Evolutionary conservation across 2,888 invertebrate species (phyloP), one percentile per base, ranked within the genome.

Genomic region (Orthonychiurus folsomi): DNA sequence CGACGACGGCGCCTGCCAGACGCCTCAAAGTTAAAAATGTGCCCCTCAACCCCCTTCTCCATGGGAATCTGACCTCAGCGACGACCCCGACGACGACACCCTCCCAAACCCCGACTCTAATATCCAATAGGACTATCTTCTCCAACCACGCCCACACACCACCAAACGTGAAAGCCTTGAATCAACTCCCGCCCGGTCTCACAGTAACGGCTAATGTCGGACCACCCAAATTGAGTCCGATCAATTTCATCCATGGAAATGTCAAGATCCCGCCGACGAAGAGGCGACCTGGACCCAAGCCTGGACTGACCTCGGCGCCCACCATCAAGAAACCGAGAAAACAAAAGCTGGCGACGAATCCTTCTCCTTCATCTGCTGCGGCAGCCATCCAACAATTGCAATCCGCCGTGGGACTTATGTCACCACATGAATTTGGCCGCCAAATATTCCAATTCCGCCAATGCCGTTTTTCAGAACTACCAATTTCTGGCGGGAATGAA

Each of bases 1-100:
- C n/a, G n/a, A n/a, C n/a, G n/a, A 15, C 58, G 2, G 15, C 28
- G 3, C 50, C 57, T 12, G 3, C 15, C 1, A 63, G 63, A 47
- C 60, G 65, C n/a, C 37, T 69, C 12, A 71, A 71, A 60, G 69
- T 69, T 1, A 72, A 72, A 64, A 70, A 72, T 63, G 72, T 72
- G 56, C 72, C 70, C 25, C 60, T 68, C 9, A 69, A 72, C 62
- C 70, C 69, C 2, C 67, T 55, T 64, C 57, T 65, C 62, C 50
- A 58, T 28, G 24, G 58, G 26, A 3, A 56, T 50, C 5, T 37
- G 5, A 37, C 37, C 5, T 9, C 37, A 9, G 9, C 37, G 15
- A 15, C 37, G 9, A 15, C 37, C 15, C 5, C 37, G 15, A 5
- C 15, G 9, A 5, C 37, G 5, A 37, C 5, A 5, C 37, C 37